Conservation (phyloP, 2,888 invertebrate genomes). For the Drosophila nr. fundita region DNA sequence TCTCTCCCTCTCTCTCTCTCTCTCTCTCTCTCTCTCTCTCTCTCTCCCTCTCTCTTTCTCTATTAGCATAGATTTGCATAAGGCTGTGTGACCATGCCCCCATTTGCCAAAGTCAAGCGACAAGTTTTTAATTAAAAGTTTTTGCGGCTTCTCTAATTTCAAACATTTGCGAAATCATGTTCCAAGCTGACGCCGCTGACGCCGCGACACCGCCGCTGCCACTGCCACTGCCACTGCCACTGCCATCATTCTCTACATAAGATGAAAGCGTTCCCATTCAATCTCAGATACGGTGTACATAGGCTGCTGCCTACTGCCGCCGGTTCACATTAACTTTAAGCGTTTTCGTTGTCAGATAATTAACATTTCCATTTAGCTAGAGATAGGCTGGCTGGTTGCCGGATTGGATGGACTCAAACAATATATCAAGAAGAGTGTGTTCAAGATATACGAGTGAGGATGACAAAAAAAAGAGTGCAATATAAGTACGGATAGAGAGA, state of each 20-base stretch:
- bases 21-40: background rate
- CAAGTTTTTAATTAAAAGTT: conserved; percentile 79
- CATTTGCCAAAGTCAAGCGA: conserved; percentile 49
- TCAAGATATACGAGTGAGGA: conserved; percentile 28
- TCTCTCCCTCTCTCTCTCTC: background rate
- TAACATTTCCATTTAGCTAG: conserved; percentile 73
- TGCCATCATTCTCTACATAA: background rate
- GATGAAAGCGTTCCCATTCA: conserved; percentile 20
- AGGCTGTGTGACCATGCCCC: conserved; percentile 8
- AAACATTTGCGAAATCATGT: conserved; percentile 70
- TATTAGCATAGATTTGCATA: background rate
- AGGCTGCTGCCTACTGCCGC: conserved; percentile 3
- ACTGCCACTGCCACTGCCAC: background rate
- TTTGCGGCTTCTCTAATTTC: conserved; percentile 68
- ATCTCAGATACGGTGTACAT: conserved; percentile 20
- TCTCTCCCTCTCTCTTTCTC: background rate
- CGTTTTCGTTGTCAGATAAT: conserved; percentile 73
- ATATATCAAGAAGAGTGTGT: conserved; percentile 48
- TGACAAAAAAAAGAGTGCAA: background rate
- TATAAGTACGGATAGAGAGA: background rate
- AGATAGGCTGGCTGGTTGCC: conserved; percentile 7
- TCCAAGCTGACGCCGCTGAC: conserved; percentile 44
- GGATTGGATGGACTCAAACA: conserved; percentile 15
- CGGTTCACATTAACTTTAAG: conserved; percentile 52
- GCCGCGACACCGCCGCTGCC: background rate